Evolutionary conservation across 64 coral and sea anemone species (phyloP).

Genomic region (Anthopleura sola): DNA sequence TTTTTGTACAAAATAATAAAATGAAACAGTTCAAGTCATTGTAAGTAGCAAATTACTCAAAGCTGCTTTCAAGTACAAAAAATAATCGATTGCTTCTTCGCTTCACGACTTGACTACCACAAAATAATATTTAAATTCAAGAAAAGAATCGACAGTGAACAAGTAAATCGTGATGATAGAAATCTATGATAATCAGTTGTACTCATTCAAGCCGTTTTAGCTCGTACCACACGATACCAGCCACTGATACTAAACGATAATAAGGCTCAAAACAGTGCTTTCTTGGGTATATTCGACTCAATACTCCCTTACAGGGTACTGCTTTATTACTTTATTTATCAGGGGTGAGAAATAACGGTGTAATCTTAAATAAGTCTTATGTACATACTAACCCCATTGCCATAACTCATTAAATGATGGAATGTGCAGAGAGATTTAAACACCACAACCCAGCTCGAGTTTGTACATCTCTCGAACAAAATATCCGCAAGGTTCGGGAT

Average conservation of each 20-base stretch:
- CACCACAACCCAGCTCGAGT: slow-evolving; percentile 98
- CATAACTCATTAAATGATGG: slow-evolving; percentile 97
- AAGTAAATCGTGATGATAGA: background rate
- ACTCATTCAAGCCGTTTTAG: background rate
- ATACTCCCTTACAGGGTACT: background rate
- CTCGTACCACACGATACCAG: slow-evolving; percentile 22
- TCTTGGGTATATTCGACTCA: background rate
- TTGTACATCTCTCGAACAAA: slow-evolving; percentile 90
- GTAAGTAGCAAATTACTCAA: background rate
- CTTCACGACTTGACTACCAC: background rate
- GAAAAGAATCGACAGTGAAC: background rate
- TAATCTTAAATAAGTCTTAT: background rate
- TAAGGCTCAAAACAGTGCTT: background rate
- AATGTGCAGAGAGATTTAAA: slow-evolving; percentile 94
- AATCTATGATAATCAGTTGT: background rate
- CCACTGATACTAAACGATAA: background rate
- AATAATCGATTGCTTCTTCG: background rate
- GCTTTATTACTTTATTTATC: background rate
- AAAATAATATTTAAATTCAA: background rate
- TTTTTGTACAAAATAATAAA: background rate
- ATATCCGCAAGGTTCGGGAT: slow-evolving; percentile 97
- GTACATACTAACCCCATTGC: slow-evolving; percentile 76
- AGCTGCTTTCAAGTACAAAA: background rate
- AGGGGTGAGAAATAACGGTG: background rate
- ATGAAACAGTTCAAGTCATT: background rate